phyloP scores from a whole-genome alignment of 2,113 vertebrate genomes.

The Hypocryptadius cinnamomeus region DNA sequence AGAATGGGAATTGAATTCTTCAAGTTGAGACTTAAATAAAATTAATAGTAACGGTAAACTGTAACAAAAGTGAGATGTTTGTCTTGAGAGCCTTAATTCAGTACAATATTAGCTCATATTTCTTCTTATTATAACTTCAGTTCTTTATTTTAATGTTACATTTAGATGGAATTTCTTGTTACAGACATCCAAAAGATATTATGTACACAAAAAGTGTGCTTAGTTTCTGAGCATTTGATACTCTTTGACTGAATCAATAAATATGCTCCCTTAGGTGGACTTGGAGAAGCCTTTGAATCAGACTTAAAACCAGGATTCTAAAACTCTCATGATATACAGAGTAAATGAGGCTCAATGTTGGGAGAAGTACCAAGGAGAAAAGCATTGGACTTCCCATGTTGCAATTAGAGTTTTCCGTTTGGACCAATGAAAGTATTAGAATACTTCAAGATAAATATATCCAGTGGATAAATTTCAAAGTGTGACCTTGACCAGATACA shows the following conservation, averaged over 20 bases:
- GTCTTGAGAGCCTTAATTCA: background rate
- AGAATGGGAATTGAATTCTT: background rate
- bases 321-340: background rate
- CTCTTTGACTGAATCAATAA: background rate
- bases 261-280: background rate
- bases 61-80: background rate
- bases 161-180: background rate
- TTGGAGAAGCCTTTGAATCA: background rate
- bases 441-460: background rate
- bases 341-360: background rate
- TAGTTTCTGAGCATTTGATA: background rate
- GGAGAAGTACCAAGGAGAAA: background rate
- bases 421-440: background rate
- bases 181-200: background rate
- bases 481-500: background rate
- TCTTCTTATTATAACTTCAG: background rate
- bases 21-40: slow-evolving; percentile 15
- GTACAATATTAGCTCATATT: background rate
- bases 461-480: background rate
- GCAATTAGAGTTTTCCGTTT: background rate
- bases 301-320: background rate
- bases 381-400: background rate
- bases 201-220: background rate
- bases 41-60: background rate
- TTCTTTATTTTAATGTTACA: background rate